A percentile compares a stretch with the other conserved stretches of the same genome.
phyloP scores from a whole-genome alignment of 92 coral and sea anemone genomes.

The Pocillopora meandrina region DNA sequence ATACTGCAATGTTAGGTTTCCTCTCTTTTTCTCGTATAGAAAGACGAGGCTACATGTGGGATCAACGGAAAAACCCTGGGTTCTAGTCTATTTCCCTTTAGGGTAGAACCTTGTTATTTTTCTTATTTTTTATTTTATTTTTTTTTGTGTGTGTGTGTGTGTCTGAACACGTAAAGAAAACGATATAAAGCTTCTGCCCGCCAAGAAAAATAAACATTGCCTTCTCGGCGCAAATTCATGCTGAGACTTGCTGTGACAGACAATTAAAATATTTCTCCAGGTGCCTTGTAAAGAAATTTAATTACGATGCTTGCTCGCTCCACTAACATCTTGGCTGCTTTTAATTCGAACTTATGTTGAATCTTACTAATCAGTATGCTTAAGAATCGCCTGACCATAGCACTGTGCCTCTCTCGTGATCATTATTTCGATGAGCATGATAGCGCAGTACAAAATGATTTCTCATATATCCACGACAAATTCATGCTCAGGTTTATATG shows the following conservation, averaged over 20 bases:
- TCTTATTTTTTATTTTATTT: too few relatives aligned
- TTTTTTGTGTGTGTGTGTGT: too few relatives aligned
- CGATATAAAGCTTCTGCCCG: background rate
- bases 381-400: too few relatives aligned
- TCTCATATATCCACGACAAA: too few relatives aligned
- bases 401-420: too few relatives aligned
- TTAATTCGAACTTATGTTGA: background rate
- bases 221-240: background rate
- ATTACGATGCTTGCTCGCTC: background rate
- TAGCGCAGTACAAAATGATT: too few relatives aligned
- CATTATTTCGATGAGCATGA: too few relatives aligned
- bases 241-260: background rate
- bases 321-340: background rate
- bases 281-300: background rate
- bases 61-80: background rate
- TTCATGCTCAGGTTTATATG: too few relatives aligned
- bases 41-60: background rate
- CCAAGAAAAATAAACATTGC: background rate
- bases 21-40: too few relatives aligned
- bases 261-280: background rate
- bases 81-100: background rate
- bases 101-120: too few relatives aligned
- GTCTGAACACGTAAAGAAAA: background rate
- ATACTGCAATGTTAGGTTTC: too few relatives aligned
- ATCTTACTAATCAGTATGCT: too few relatives aligned